phyloP scores from a whole-genome alignment of 2,797 vertebrate species.

The Gadopsis bispinosus region DNA sequence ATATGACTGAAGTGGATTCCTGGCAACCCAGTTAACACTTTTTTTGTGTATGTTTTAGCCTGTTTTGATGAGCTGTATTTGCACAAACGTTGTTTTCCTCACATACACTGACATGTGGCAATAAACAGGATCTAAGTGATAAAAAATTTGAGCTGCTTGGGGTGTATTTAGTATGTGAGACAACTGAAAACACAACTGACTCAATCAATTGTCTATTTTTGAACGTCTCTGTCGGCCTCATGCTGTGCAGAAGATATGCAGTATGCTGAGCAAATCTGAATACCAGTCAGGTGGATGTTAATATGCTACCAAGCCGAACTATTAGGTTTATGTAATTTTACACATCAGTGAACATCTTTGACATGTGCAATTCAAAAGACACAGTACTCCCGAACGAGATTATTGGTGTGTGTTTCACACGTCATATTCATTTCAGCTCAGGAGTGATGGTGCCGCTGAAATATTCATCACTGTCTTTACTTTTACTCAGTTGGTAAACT shows the following conservation, averaged over 20 bases:
- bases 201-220: background rate
- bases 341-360: slow-evolving; percentile 14
- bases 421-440: slow-evolving; percentile 51
- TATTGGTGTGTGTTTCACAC: slow-evolving; percentile 61
- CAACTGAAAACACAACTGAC: background rate
- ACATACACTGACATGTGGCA: background rate
- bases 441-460: slow-evolving; percentile 56
- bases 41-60: slow-evolving; percentile 7
- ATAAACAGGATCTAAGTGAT: slow-evolving; percentile 15
- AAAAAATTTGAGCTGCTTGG: background rate
- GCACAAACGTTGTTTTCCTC: background rate
- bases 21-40: background rate
- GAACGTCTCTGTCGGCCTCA: background rate
- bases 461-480: slow-evolving; percentile 69
- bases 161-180: background rate
- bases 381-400: slow-evolving; percentile 23
- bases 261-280: slow-evolving; percentile 2
- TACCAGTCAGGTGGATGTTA: slow-evolving; percentile 4
- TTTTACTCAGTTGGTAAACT: slow-evolving; percentile 41
- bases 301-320: background rate
- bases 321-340: background rate
- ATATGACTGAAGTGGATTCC: background rate
- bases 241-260: background rate
- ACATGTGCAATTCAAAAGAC: slow-evolving; percentile 13
- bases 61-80: slow-evolving; percentile 16